Conservation (phyloP, 2,888 invertebrate species). For the Neuroscelio doddi region DNA sequence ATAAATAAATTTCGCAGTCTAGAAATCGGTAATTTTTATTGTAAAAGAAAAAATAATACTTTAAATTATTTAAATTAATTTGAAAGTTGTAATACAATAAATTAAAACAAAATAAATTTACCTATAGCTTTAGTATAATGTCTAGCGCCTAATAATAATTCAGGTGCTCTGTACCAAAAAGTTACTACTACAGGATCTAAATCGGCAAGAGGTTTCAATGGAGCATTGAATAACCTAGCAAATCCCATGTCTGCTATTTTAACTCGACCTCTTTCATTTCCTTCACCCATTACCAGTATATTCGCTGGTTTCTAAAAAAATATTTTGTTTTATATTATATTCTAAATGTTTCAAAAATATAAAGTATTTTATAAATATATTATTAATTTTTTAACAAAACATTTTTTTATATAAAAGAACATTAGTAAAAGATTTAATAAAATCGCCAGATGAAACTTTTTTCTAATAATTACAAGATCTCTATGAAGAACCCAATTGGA, state of each 20-base stretch:
- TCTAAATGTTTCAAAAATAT: too few relatives aligned
- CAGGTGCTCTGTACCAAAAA: constrained; percentile 99
- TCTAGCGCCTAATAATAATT: constrained; percentile 92
- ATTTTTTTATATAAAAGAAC: neutral
- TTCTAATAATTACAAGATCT: constrained; percentile 81
- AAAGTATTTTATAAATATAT: constrained; percentile 8
- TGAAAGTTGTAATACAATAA: neutral
- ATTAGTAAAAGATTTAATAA: neutral
- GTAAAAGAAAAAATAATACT: too few relatives aligned
- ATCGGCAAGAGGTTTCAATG: constrained; percentile 97
- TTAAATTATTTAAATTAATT: too few relatives aligned
- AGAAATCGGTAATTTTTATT: too few relatives aligned
- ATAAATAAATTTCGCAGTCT: too few relatives aligned
- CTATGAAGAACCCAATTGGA: constrained; percentile 99
- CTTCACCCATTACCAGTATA: constrained; percentile 99
- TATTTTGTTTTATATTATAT: too few relatives aligned
- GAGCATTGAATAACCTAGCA: constrained; percentile 97
- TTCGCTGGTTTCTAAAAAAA: constrained; percentile 93
- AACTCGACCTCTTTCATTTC: constrained; percentile 94
- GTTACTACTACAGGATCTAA: constrained; percentile 99
- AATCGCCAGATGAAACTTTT: neutral
- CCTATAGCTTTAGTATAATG: constrained; percentile 99
- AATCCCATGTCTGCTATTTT: constrained; percentile 99
- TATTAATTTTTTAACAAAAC: too few relatives aligned
- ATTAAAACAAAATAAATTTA: constrained; percentile 63